Percentiles rank a stretch among this genome's conserved stretches.
phyloP scores from a whole-genome alignment of 2,113 vertebrate genomes.

The Phylloscopus trochiloides region DNA sequence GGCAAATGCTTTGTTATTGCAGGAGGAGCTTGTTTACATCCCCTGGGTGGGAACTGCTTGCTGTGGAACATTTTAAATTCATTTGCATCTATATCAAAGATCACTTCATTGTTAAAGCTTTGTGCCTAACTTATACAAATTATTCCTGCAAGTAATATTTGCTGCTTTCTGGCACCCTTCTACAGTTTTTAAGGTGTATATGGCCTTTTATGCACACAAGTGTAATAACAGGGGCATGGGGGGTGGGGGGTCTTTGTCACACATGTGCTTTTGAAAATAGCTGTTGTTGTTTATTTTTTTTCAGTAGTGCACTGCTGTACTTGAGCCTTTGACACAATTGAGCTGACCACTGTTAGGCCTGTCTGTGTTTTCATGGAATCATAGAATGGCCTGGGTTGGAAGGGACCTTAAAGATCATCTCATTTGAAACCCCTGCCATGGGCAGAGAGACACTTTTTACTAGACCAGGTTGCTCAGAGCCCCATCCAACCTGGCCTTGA shows the following conservation, averaged over 20 bases:
- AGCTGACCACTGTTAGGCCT: background rate
- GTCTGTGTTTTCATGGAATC: background rate
- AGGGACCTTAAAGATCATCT: background rate
- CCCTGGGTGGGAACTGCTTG: background rate
- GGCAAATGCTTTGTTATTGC: background rate
- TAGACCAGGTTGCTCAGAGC: background rate
- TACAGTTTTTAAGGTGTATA: background rate
- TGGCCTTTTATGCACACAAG: background rate
- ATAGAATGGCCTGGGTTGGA: background rate
- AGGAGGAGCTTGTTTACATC: background rate
- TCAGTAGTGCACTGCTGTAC: background rate
- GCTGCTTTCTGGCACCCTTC: background rate
- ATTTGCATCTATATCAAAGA: background rate
- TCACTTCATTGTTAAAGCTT: background rate
- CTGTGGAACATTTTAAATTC: background rate
- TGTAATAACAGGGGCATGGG: background rate
- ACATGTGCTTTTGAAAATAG: background rate
- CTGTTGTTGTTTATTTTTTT: background rate
- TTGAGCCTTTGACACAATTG: background rate
- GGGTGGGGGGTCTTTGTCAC: background rate
- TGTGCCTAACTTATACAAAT: background rate
- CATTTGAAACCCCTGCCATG: accelerated
- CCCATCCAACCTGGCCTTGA: background rate
- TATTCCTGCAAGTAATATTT: background rate
- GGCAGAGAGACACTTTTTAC: background rate